phyloP scores from a whole-genome alignment of 2,113 vertebrate genomes.

The Poecilia latipinna region DNA sequence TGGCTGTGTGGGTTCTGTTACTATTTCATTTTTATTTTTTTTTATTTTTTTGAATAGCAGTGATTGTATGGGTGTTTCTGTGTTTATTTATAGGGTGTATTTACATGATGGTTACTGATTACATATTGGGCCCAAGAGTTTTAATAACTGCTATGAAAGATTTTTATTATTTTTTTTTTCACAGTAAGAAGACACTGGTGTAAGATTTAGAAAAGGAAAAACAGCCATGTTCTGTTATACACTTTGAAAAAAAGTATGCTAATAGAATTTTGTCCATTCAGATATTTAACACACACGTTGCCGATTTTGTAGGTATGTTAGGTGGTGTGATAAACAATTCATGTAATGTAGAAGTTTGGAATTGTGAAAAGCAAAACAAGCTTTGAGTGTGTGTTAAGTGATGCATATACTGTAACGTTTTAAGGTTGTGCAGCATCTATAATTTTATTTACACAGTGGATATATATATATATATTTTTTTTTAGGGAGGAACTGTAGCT shows the following conservation, averaged over 20 bases:
- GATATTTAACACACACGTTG: conserved; percentile 20
- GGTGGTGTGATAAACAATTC: conserved; percentile 24
- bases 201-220: neutral
- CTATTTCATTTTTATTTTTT: conserved; percentile 18
- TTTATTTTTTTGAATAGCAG: neutral
- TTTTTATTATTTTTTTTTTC: neutral
- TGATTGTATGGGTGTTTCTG: conserved; percentile 1
- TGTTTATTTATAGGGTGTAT: conserved; percentile 1
- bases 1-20: conserved; percentile 20
- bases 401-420: conserved; percentile 8
- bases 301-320: conserved; percentile 41
- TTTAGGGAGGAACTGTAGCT: neutral
- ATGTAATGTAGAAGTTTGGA: conserved; percentile 33
- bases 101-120: neutral
- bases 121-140: neutral
- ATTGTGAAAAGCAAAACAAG: neutral
- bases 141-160: neutral
- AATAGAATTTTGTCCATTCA: conserved; percentile 20
- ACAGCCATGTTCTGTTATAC: conserved; percentile 2
- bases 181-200: neutral
- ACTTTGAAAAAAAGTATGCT: neutral
- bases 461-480: too few relatives aligned
- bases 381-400: conserved; percentile 10
- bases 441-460: conserved; percentile 9
- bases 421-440: conserved; percentile 4